Conservation (phyloP, 2,797 vertebrate species). For the Potorous gilbertii region DNA sequence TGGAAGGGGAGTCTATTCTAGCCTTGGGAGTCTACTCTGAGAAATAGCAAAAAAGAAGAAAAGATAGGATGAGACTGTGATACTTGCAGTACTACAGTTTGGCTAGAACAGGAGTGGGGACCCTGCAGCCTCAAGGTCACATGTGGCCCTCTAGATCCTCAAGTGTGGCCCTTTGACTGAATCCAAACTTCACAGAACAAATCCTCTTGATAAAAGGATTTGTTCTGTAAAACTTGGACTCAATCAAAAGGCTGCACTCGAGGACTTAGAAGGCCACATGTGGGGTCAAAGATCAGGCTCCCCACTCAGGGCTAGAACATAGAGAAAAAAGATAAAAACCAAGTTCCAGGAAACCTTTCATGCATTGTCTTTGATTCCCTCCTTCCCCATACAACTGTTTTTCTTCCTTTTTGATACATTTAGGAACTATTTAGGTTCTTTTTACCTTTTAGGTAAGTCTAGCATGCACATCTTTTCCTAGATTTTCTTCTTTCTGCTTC, state of each 20-base stretch:
- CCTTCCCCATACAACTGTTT: neutral
- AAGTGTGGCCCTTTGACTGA: no score
- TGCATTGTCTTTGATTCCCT: neutral
- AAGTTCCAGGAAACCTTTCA: neutral
- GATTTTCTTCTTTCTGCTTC: constrained; percentile 2
- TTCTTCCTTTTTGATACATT: neutral
- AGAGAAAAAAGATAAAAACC: neutral
- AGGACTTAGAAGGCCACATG: no score
- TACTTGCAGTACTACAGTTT: neutral
- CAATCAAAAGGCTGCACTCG: no score
- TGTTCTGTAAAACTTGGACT: no score
- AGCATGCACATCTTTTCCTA: neutral
- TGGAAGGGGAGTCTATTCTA: neutral
- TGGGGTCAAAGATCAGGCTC: no score
- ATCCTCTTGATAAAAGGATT: no score
- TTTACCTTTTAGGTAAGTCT: neutral
- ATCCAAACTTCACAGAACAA: no score
- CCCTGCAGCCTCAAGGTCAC: no score
- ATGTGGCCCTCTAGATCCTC: no score
- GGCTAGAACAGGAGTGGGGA: neutral
- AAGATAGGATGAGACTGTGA: neutral
- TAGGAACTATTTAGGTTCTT: neutral
- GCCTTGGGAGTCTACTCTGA: neutral
- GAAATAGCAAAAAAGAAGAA: neutral
- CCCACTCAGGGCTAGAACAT: neutral